Evolutionary conservation across 2,888 invertebrate species (phyloP), one percentile per base, ranked within the genome.

Genomic region (Geophilus truncorum): DNA sequence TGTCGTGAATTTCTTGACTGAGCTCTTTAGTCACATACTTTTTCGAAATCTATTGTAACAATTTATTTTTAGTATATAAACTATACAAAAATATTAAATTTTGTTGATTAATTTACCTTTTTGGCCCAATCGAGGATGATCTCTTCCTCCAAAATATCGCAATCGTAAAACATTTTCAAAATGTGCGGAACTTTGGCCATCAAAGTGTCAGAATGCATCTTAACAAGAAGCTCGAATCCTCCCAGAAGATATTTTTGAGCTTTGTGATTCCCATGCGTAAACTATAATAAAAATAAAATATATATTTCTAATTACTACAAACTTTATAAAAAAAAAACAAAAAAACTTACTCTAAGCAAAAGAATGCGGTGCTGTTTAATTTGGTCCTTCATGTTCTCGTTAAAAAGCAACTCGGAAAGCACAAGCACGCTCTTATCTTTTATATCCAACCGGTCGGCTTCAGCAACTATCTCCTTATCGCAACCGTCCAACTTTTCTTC

Each of bases 121-220:
- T 93, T 93, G 9, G 93, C 93, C 99, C 99, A 99, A 83, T 98
- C 97, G 82, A 98, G 89, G 84, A 99, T 90, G 77, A 94, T 93
- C 86, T 95, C 94, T 88, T 99, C 99, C 84, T 96, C 96, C 85
- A 99, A 90, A 85, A 99, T 94, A 88, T 99, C 99, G 84, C 90
- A 88, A 89, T 99, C 98, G 88, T 99, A 99, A 86, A 99, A 92
- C 83, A 93, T 89, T 90, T 96, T 96, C 84, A 97, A 90, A 84
- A 96, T 92, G 86, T 92, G 93, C 84, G 95, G 92, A 84, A 97
- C 94, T 87, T 96, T 96, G 81, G 93, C 91, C 90, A 98, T 91
- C 84, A 99, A 90, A 80, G 90, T 88, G 82, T 92, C 91, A 84
- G 91, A 91, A 88, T 95, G 93, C 84, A 94, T 89, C 81, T 92